Base-by-base conservation (phyloP, 2,888 invertebrate species). In the Drosophila merina region DNA sequence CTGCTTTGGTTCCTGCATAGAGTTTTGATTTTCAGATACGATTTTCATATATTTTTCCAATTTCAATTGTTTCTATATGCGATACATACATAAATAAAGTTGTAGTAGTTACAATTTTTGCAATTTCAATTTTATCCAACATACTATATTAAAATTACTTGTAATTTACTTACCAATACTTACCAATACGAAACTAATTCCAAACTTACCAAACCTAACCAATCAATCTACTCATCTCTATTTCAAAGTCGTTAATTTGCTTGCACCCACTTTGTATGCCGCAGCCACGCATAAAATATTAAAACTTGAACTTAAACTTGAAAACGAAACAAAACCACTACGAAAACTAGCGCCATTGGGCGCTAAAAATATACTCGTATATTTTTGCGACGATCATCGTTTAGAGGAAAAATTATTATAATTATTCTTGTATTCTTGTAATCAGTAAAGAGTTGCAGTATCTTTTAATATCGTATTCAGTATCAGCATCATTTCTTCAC, bases 211-310 rank as follows among this genome's bases (percentile, higher is more conserved):
- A 77, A 78, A 60, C 76, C 58, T 79, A 78, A 60, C 50, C 62
- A 57, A 68, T 54, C 56, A 68, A 68, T 52, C 52, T 75, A 74
- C 72, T 82, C 71, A 80, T 79, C 75, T 81, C 75, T 77, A 84
- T 84, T 77, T 77, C 70, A 84, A 89, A 89, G 85, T 81, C 87
- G 87, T 91, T 91, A 54, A 77, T 91, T 91, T 92, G 92, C 92
- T 92, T 92, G 92, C 92, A 92, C 91, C 91, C 90, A 90, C 88
- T 89, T 89, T 91, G 91, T 91, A 91, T 92, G 92, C 92, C 92
- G 92, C 92, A 92, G 92, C 92, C 92, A 92, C 92, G 92, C 92
- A 92, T 92, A 89, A 68, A 75, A 82, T 88, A 54, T 58, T 71
- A 69, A 76, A 36, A 28, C 28, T 28, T 10, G 42, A 52, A 52